Base-by-base conservation (phyloP, 1,140 invertebrate species). In the Dendrolimus punctatus region DNA sequence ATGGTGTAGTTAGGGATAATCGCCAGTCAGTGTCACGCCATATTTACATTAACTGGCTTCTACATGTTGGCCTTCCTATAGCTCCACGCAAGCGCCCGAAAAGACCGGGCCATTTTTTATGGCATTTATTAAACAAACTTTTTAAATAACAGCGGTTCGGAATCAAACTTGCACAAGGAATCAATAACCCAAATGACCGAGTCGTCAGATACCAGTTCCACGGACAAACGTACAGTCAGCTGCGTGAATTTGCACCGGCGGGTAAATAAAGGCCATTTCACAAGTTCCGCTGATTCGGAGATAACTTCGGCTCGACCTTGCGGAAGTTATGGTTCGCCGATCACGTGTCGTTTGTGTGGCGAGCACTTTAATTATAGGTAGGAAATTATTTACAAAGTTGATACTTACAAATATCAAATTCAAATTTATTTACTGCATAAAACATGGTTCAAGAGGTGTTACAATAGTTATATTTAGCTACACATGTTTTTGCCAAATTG, bases 311-410 rank as follows among this genome's bases (percentile, higher is more conserved):
- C 60, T 39, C 51, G 46, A 58, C 38, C 37, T 47, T 48, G 36
- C 45, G 40, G 49, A 10, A 10, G 40, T 42, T 23, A 23, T 23
- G 8, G 23, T 38, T 54, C 61, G 6, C 60, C 67, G 9, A 43
- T 73, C 0, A 60, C 58, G 0, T 81, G 80, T 51, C 66, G 68
- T 38, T 55, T 76, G 37, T 84, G 78, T 52, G 76, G 80, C 39
- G 73, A 77, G 48, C 54, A 61, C 36, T 81, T 81, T 55, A 55
- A 74, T 52, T 68, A 63, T 40, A 75, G 69, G 80, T 80, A 51
- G 48, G 46, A 23, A 46, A 36, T 23, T 43, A 9, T 55, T 43
- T n/a, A 42, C n/a, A n/a, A 42, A n/a, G 1, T 2, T 8, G 1
- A n/a, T n/a, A n/a, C n/a, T n/a, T n/a, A n/a, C n/a, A n/a, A 42